These are phyloP conservation scores for Heterodera schachtii DNA, from an alignment of 1,140 invertebrate genomes.

Conservation along the genomic window DNA sequence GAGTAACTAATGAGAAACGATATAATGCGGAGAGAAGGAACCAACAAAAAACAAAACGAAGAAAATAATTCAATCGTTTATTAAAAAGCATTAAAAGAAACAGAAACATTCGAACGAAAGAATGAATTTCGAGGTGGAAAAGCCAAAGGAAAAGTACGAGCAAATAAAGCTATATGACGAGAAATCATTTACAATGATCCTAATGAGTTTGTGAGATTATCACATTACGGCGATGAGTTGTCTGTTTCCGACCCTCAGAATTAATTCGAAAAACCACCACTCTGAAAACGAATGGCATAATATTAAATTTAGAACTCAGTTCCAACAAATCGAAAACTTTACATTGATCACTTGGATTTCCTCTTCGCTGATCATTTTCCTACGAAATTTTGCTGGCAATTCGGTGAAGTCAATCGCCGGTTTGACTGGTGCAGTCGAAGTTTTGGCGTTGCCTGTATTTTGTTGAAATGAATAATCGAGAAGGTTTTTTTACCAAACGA, in stretches of 20 bases:
- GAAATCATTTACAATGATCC: neutral
- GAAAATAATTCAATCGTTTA: too few relatives aligned
- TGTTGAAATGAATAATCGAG: neutral
- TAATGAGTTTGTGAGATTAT: too few relatives aligned
- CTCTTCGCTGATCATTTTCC: slow-evolving; percentile 53
- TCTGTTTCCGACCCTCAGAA: neutral
- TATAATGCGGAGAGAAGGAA: too few relatives aligned
- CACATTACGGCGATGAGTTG: too few relatives aligned
- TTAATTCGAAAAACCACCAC: slow-evolving; percentile 12
- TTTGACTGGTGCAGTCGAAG: neutral
- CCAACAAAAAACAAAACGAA: too few relatives aligned
- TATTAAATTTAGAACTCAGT: neutral
- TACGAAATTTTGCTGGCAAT: slow-evolving; percentile 50
- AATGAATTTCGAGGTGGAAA: too few relatives aligned
- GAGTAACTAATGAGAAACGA: too few relatives aligned
- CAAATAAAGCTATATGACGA: slow-evolving; percentile 11
- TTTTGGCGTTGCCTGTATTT: neutral
- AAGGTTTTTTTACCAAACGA: neutral
- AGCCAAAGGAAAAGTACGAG: neutral
- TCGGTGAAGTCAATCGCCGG: slow-evolving; percentile 43
- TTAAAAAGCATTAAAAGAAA: too few relatives aligned
- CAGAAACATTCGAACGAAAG: too few relatives aligned
- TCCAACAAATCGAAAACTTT: neutral
- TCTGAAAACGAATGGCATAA: neutral
- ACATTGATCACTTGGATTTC: slow-evolving; percentile 61